These are phyloP conservation scores for Helarctos malayanus DNA, from an alignment of 2,797 vertebrate species.

Conservation along the genomic window DNA sequence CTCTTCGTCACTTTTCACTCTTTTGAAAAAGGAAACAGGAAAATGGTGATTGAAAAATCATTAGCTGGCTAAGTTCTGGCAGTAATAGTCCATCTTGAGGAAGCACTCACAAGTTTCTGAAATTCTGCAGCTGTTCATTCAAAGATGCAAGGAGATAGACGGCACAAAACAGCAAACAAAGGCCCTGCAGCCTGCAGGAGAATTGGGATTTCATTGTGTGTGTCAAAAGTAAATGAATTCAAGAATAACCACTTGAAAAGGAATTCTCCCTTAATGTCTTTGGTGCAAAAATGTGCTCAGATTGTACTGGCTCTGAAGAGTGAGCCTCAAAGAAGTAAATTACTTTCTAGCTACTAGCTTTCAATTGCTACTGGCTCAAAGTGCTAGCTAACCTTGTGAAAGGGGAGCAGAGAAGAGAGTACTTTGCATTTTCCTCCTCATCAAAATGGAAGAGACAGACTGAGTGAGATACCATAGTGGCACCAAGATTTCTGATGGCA, in stretches of 20 bases:
- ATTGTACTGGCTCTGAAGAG: slow-evolving; percentile 77
- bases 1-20: slow-evolving; percentile 69
- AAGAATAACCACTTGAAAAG: slow-evolving; percentile 86
- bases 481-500: slow-evolving; percentile 65
- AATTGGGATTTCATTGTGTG: slow-evolving; percentile 84
- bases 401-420: slow-evolving; percentile 22
- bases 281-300: slow-evolving; percentile 82
- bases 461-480: slow-evolving; percentile 37
- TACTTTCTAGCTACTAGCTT: slow-evolving; percentile 76
- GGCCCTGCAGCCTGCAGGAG: slow-evolving; percentile 57
- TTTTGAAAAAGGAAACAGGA: slow-evolving; percentile 70
- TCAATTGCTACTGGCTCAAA: slow-evolving; percentile 68
- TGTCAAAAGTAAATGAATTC: slow-evolving; percentile 88
- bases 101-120: slow-evolving; percentile 81
- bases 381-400: slow-evolving; percentile 58
- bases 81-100: slow-evolving; percentile 85
- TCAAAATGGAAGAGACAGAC: slow-evolving; percentile 75
- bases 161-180: slow-evolving; percentile 84
- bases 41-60: slow-evolving; percentile 86
- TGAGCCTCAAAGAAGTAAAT: slow-evolving; percentile 75
- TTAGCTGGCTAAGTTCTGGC: slow-evolving; percentile 80
- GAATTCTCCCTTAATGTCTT: slow-evolving; percentile 85
- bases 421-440: slow-evolving; percentile 77
- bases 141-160: slow-evolving; percentile 72
- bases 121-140: slow-evolving; percentile 78